Percentiles rank a stretch among this genome's conserved stretches.
Evolutionary conservation across 2,113 vertebrate species (phyloP).

Genomic region (Empidonax alnorum): DNA sequence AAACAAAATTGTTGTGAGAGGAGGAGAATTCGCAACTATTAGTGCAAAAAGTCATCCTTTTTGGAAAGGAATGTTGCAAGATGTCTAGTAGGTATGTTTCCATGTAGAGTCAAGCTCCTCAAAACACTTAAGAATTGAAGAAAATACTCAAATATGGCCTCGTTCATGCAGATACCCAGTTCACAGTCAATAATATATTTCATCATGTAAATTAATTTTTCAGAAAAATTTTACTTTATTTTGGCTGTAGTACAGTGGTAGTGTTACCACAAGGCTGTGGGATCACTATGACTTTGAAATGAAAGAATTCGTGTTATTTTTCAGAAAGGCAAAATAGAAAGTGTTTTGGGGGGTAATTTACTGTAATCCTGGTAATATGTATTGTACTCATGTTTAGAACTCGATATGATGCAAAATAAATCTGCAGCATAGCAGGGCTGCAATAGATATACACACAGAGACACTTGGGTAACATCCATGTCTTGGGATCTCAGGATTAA

Average conservation of each 20-base stretch:
- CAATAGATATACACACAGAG: accelerated
- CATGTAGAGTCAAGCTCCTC: constrained; percentile 10
- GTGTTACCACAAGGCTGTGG: background rate
- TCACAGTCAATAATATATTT: background rate
- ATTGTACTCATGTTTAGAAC: background rate
- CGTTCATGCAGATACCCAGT: background rate
- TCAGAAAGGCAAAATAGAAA: background rate
- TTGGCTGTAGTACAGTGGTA: background rate
- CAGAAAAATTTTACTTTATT: background rate
- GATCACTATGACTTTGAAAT: background rate
- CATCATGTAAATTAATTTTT: background rate
- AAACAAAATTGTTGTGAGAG: background rate
- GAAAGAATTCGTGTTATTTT: background rate
- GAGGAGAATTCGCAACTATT: background rate
- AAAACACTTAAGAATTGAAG: background rate
- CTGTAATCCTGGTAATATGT: background rate
- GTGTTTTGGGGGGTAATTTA: background rate
- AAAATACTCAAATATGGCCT: background rate
- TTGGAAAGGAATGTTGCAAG: constrained; percentile 33
- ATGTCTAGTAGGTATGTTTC: constrained; percentile 51
- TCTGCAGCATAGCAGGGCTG: background rate
- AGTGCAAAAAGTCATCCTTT: constrained; percentile 48
- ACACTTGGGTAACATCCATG: background rate
- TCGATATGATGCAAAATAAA: background rate
- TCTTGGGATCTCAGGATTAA: background rate